phyloP scores from a whole-genome alignment of 2,113 vertebrate species.

The Promerops cafer region DNA sequence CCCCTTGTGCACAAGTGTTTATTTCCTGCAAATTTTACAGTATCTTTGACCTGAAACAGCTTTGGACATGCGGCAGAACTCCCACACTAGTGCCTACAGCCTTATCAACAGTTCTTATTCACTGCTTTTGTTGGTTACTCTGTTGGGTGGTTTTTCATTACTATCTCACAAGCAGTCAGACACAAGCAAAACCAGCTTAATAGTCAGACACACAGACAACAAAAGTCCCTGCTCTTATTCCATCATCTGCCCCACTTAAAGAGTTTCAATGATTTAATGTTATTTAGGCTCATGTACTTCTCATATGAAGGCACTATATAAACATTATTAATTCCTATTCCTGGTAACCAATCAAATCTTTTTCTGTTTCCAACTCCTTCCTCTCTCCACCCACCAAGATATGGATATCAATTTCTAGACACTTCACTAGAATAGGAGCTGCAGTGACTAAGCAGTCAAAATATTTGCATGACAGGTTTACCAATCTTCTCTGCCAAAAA shows the following conservation, averaged over 20 bases:
- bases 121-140: background rate
- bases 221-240: background rate
- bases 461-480: background rate
- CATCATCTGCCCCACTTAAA: background rate
- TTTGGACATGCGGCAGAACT: background rate
- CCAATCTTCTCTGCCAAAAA: background rate
- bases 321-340: background rate
- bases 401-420: background rate
- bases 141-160: background rate
- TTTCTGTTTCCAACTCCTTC: background rate
- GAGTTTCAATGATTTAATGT: background rate
- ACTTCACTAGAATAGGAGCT: background rate
- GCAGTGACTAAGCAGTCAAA: background rate
- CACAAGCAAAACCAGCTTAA: background rate
- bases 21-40: background rate
- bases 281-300: background rate
- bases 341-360: background rate
- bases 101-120: background rate
- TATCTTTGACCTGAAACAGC: background rate
- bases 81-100: background rate
- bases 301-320: background rate
- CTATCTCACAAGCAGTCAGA: background rate
- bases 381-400: background rate
- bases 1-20: background rate
- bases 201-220: background rate